These are phyloP conservation scores for Monoplex corrugatus DNA, from an alignment of 2,888 invertebrate species.

Conservation along the genomic window DNA sequence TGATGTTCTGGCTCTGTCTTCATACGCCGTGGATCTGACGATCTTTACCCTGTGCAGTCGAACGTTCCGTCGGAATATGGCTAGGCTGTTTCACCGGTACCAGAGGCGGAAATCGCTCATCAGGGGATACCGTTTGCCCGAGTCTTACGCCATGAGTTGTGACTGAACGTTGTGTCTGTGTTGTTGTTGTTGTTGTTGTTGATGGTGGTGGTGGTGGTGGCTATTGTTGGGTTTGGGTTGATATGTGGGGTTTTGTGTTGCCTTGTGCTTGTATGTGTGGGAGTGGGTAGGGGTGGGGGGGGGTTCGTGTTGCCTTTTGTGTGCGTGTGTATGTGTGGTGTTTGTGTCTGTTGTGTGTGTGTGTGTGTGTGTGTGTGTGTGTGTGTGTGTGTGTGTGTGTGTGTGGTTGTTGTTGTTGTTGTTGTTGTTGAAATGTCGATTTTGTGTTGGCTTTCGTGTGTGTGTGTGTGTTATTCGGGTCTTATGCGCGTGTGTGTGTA, in stretches of 20 bases:
- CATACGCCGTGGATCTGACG: constrained; percentile 55
- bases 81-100: constrained; percentile 26
- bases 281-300: neutral
- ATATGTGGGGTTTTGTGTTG: neutral
- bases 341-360: neutral
- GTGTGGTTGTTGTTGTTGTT: neutral
- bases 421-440: neutral
- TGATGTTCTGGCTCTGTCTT: constrained; percentile 52
- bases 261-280: neutral
- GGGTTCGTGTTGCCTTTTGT: neutral
- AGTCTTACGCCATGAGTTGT: neutral
- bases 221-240: neutral
- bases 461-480: neutral
- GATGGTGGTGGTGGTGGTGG: neutral
- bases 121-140: constrained; percentile 33
- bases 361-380: neutral
- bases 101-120: constrained; percentile 34
- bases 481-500: no score
- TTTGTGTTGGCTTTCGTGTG: neutral
- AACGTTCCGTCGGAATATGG: constrained; percentile 47
- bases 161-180: no score
- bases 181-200: no score
- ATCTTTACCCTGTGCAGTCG: constrained; percentile 54
- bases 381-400: neutral
- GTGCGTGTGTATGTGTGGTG: neutral